A percentile compares a stretch with the other conserved stretches of the same genome.
These are phyloP conservation scores for Oryctolagus cuniculus DNA, from an alignment of 2,113 vertebrate genomes.

Conservation along the genomic window DNA sequence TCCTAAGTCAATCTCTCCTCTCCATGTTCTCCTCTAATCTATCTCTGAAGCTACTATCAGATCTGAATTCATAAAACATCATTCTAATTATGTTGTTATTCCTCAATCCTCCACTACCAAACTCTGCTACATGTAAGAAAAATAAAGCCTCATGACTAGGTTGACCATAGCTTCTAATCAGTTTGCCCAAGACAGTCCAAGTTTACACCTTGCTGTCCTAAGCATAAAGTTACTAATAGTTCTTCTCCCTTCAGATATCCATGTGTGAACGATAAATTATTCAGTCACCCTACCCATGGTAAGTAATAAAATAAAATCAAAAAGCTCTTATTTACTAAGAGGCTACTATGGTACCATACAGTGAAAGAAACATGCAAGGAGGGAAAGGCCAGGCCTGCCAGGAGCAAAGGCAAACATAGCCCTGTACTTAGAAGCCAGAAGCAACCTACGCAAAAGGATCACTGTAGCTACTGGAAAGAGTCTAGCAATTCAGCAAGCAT, in stretches of 20 bases:
- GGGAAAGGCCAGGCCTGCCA: slow-evolving; percentile 36
- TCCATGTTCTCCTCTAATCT: not conserved
- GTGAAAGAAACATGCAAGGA: not conserved
- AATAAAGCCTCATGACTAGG: not conserved
- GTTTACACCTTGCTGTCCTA: not conserved
- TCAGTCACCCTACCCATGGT: not conserved
- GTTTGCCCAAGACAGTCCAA: not conserved
- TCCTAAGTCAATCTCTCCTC: not conserved
- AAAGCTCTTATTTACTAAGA: slow-evolving; percentile 14
- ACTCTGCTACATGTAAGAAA: not conserved
- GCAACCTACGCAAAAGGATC: not conserved
- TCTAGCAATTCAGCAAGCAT: not conserved
- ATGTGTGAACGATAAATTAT: slow-evolving; percentile 25
- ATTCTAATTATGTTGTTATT: not conserved
- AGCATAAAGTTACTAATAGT: not conserved
- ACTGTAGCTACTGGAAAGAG: not conserved
- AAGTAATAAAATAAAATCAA: slow-evolving; percentile 44
- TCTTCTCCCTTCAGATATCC: not conserved
- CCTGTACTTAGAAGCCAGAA: not conserved
- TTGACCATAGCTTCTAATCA: not conserved
- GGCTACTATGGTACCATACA: not conserved
- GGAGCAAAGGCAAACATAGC: not conserved
- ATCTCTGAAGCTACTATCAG: not conserved
- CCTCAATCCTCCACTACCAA: not conserved
- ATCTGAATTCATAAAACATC: not conserved